Evolutionary conservation across 2,888 invertebrate genomes (phyloP), one percentile per base, ranked within the genome.

Genomic region (Chymomyza amoena): DNA sequence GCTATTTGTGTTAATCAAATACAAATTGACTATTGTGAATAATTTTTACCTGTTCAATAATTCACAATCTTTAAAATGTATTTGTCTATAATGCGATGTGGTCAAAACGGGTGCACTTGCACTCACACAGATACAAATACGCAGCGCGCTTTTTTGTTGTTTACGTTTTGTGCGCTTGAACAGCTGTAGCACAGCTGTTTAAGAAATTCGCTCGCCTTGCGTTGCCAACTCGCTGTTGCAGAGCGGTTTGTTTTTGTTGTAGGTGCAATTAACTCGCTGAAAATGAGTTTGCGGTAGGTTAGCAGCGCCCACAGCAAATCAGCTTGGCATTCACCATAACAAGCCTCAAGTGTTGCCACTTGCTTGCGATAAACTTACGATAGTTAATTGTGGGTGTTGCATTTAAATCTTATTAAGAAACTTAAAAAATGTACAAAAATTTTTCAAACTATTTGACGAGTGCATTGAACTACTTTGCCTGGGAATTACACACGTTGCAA

Each of bases 401-500:
- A 45, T 70, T 77, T 70, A 66, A 70, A 15, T 65, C 50, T 45
- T 45, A 45, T 45, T 45, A 13, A 45, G 18, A 54, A 16, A 10
- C 54, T 32, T 32, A 7, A 6, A 32, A 32, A 7, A 32, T 5
- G 32, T 32, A 2, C 32, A 32, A 32, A 3, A 25, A 25, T 25
- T 25, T 25, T 25, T 25, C 2, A 25, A 25, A 25, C 15, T 20
- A 61, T 45, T 39, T 45, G 68, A 57, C 76, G 68, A 84, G 82
- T 84, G 78, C 87, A 86, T 76, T 86, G 79, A 88, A 86, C 84
- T 83, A 70, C 69, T 75, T 71, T 71, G 88, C 80, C 81, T 87
- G 85, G 81, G 86, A 89, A 82, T 75, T 72, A 32, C 54, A 70
- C 63, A 80, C 67, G 68, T 65, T 77, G 66, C 68, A 67, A 72